phyloP scores from a whole-genome alignment of 2,113 vertebrate species.

The Clinocottus analis region DNA sequence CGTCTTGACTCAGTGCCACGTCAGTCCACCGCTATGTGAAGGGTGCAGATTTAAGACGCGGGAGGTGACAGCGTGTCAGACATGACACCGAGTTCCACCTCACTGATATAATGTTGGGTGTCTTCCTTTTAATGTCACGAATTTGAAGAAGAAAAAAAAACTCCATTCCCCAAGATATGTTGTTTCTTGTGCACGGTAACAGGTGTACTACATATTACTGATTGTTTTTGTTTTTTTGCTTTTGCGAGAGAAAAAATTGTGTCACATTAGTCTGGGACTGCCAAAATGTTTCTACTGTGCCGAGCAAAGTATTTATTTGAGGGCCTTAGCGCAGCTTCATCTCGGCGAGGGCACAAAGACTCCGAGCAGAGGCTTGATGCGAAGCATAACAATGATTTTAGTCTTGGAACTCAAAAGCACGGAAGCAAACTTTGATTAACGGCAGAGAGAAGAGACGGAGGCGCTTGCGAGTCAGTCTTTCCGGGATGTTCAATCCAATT shows the following conservation, averaged over 20 bases:
- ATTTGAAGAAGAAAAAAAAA: neutral
- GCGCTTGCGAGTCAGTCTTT: constrained; percentile 5
- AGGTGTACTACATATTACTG: neutral
- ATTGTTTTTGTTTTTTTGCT: neutral
- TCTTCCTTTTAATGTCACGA: neutral
- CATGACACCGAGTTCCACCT: neutral
- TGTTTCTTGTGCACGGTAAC: neutral
- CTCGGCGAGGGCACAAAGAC: constrained; percentile 29
- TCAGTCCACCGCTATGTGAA: neutral
- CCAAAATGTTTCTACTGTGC: neutral
- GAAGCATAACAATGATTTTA: constrained; percentile 35
- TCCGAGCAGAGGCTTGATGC: constrained; percentile 5
- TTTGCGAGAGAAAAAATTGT: too few species aligned
- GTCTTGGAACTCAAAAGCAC: constrained; percentile 48
- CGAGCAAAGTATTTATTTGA: constrained; percentile 32
- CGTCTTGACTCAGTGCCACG: neutral
- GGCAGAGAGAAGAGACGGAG: neutral
- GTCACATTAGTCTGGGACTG: neutral
- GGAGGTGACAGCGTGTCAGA: neutral
- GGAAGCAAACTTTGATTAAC: constrained; percentile 28
- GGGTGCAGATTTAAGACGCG: constrained; percentile 11
- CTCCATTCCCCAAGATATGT: accelerated
- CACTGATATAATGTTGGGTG: neutral
- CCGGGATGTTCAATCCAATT: constrained; percentile 20
- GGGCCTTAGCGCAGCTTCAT: neutral